phyloP scores from a whole-genome alignment of 2,888 invertebrate species.

The Serrognathus titanus region DNA sequence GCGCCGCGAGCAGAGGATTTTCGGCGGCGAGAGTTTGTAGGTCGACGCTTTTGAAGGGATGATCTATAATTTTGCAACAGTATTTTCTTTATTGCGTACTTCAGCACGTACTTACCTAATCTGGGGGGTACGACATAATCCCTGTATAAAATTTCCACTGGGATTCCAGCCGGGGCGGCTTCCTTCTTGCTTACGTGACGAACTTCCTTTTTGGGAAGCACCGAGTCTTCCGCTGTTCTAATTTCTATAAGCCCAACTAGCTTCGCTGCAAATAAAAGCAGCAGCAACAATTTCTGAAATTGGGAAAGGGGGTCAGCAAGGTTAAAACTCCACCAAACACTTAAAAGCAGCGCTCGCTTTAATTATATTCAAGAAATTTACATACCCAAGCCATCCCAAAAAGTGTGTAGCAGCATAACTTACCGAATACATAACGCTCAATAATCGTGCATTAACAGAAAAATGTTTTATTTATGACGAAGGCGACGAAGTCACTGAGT shows the following conservation, averaged over 20 bases:
- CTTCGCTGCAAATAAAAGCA: not conserved
- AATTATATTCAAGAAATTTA: not conserved
- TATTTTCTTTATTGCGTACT: too few relatives aligned
- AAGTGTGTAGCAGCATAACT: not conserved
- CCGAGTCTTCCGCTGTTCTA: not conserved
- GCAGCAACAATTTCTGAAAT: conserved; percentile 3
- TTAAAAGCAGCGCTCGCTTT: not conserved
- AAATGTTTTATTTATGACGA: too few relatives aligned
- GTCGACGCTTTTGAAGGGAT: conserved; percentile 6
- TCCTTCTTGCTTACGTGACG: not conserved
- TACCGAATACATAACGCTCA: not conserved
- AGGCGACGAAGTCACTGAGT: not conserved
- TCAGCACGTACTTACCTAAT: too few relatives aligned
- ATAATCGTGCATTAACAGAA: too few relatives aligned
- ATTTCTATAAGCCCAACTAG: not conserved
- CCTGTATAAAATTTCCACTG: conserved; percentile 2
- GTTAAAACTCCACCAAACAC: not conserved
- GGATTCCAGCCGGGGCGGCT: not conserved
- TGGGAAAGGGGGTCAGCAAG: too few relatives aligned
- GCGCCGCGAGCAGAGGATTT: conserved; percentile 40
- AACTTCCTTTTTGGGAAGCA: not conserved
- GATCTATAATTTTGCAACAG: not conserved
- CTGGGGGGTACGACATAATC: not conserved
- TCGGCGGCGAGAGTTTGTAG: conserved; percentile 12
- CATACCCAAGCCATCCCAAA: not conserved